Base-by-base conservation (phyloP, 2,797 vertebrate genomes). In the Apogon hyalosoma region DNA sequence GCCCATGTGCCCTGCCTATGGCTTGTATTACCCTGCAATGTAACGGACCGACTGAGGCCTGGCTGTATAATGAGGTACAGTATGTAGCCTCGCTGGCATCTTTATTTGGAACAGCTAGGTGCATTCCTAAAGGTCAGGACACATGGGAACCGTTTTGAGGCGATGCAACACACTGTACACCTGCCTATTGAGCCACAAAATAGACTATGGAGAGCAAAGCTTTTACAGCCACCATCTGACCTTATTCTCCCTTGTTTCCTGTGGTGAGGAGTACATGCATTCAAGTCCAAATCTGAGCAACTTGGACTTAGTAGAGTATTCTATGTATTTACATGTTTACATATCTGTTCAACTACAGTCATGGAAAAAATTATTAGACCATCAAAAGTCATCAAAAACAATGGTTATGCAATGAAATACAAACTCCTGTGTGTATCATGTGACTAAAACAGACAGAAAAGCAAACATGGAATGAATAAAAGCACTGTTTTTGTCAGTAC, bases 1-100 rank as follows among this genome's bases (percentile, higher is more conserved):
- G 69, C 74, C 80, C 84, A 82, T 83, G 85, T 62, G 84, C 80
- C 90, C 80, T 75, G 85, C 90, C 87, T 69, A 28, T 84, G 81
- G 85, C 79, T 88, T 91, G 81, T 80, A 49, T 91, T 91, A 91
- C 88, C 45, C 48, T 81, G 77, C 75, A 86, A 77, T 79, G 83
- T 77, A 65, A 85, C 47, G 75, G 82, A 54, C 63, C 6, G 76
- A 75, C 77, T 40, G 77, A 46, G 79, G 83, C 48, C 66, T 1
- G 49, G 75, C 78, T 45, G 80, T 56, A 11, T 84, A 83, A 83
- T 69, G 74, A 85, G 73, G 66, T 75, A 70, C 83, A 83, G 85
- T 63, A 79, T 80, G 86, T 58, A 65, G 74, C 81, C 78, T 70
- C 7, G 67, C 73, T 57, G 77, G 79, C 73, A 63, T 84, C 87